Evolutionary conservation across 2,888 invertebrate species (phyloP).

Genomic region (Mythimna vitellina): DNA sequence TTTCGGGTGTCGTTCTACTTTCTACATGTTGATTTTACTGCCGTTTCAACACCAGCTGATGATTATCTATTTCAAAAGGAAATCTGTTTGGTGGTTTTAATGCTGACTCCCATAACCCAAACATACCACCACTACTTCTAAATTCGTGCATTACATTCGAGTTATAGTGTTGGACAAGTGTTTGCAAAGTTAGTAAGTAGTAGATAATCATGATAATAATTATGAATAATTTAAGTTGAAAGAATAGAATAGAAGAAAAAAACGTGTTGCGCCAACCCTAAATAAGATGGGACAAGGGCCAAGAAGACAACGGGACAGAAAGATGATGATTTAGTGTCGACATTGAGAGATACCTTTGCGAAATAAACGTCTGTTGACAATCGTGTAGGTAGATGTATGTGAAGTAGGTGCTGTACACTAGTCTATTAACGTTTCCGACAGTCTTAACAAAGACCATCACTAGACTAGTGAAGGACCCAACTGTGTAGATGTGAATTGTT

Average conservation of each 20-base stretch:
- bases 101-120: constrained; percentile 25
- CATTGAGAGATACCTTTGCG: constrained; percentile 63
- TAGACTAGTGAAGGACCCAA: constrained; percentile 16
- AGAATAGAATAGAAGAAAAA: no score
- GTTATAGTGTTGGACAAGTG: constrained; percentile 25
- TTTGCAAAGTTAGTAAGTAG: constrained; percentile 40
- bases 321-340: constrained; percentile 32
- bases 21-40: constrained; percentile 28
- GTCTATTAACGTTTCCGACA: constrained; percentile 29
- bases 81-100: constrained; percentile 42
- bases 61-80: constrained; percentile 35
- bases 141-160: constrained; percentile 40
- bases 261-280: no score
- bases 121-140: constrained; percentile 22
- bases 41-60: constrained; percentile 22
- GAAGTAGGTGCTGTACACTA: constrained; percentile 52
- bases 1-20: constrained; percentile 33
- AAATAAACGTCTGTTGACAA: constrained; percentile 56
- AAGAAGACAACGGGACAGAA: no score
- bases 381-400: constrained; percentile 55
- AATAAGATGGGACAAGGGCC: no score
- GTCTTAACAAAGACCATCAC: constrained; percentile 27
- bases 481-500: constrained; percentile 13
- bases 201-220: constrained; percentile 23
- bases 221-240: constrained; percentile 33